Conservation (phyloP, 2,113 vertebrate genomes). For the Serinus canaria region DNA sequence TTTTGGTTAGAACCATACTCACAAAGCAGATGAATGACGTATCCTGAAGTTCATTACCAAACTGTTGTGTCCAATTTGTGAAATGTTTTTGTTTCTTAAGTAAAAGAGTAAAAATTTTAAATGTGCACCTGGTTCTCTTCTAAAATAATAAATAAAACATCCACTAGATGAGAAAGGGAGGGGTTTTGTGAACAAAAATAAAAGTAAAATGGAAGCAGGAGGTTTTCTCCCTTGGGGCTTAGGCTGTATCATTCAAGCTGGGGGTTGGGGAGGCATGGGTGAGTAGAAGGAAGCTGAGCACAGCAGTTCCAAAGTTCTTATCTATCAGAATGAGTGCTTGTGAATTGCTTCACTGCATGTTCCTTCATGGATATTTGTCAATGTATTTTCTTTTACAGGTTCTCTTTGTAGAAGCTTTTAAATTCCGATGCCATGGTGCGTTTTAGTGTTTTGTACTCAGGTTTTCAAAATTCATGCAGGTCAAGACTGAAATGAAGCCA, state of each 20-base stretch:
- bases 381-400: background rate
- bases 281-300: background rate
- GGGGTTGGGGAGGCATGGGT: fast-evolving
- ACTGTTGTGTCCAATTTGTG: background rate
- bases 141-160: background rate
- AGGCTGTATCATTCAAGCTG: background rate
- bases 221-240: background rate
- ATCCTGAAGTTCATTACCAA: background rate
- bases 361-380: background rate
- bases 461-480: background rate
- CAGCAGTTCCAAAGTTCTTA: background rate
- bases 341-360: background rate
- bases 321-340: background rate
- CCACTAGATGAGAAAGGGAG: background rate
- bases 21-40: background rate
- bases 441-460: background rate
- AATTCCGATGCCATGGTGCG: background rate
- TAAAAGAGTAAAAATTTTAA: background rate
- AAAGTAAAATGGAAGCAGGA: background rate
- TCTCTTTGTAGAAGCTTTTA: background rate
- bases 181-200: background rate
- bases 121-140: background rate
- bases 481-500: background rate
- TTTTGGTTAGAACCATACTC: background rate
- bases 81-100: background rate